These are phyloP conservation scores for Zoanthus sociatus DNA, from an alignment of 92 coral and sea anemone species.

Conservation along the genomic window DNA sequence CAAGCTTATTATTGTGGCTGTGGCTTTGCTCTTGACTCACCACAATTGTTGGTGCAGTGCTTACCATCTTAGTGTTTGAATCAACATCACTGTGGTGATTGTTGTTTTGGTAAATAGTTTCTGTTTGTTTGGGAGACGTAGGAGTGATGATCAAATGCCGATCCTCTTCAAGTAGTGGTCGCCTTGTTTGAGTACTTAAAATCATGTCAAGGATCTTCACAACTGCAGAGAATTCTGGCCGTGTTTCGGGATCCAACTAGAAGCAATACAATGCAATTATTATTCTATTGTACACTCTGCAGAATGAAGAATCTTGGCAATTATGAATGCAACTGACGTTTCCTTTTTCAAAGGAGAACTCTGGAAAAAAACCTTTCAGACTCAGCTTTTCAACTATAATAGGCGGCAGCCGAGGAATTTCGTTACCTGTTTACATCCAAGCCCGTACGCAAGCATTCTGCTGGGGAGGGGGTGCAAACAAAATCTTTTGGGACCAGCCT, in stretches of 20 bases:
- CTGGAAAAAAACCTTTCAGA: too few relatives aligned
- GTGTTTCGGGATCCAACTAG: conserved; percentile 71
- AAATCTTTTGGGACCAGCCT: too few relatives aligned
- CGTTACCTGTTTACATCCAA: too few relatives aligned
- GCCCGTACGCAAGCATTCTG: too few relatives aligned
- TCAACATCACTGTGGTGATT: conserved; percentile 7
- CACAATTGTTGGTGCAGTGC: conserved; percentile 32
- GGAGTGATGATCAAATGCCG: background rate
- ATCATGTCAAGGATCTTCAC: conserved; percentile 70
- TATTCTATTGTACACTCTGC: background rate
- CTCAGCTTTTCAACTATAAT: too few relatives aligned
- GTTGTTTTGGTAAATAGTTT: conserved; percentile 34
- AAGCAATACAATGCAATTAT: background rate
- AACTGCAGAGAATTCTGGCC: conserved; percentile 76
- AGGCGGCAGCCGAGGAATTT: too few relatives aligned
- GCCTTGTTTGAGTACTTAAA: conserved; percentile 51
- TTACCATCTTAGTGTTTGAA: background rate
- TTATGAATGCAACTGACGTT: too few relatives aligned
- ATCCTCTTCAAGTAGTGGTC: conserved; percentile 59
- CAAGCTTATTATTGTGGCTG: conserved; percentile 43
- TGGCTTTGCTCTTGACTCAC: conserved; percentile 27
- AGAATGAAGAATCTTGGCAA: too few relatives aligned
- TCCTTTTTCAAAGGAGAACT: too few relatives aligned
- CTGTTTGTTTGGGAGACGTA: conserved; percentile 2
- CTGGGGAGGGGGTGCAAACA: too few relatives aligned